phyloP scores from a whole-genome alignment of 2,113 vertebrate genomes.

The Azemiops feae region DNA sequence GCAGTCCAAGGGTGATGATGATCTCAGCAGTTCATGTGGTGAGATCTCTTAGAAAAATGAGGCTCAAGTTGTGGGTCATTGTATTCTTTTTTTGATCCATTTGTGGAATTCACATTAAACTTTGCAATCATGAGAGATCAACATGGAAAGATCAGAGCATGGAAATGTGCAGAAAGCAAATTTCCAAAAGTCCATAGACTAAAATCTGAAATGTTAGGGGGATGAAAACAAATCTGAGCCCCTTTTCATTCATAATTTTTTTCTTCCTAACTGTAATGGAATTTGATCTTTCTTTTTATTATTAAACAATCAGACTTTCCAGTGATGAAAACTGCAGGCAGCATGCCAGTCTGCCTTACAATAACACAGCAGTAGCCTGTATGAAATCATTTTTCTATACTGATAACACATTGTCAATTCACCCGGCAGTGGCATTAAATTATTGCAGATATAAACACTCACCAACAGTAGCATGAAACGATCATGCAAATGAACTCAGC shows the following conservation, averaged over 20 bases:
- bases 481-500: not conserved
- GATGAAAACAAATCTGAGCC: not conserved
- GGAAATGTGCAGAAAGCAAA: not conserved
- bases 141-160: not conserved
- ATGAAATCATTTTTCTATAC: rapidly evolving
- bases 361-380: rapidly evolving
- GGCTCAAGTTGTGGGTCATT: not conserved
- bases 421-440: rapidly evolving
- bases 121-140: not conserved
- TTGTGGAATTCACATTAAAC: not conserved
- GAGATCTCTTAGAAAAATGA: not conserved
- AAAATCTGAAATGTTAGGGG: not conserved
- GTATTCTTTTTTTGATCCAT: not conserved
- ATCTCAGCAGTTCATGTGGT: not conserved
- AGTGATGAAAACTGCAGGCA: not conserved
- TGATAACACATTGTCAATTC: not conserved
- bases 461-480: not conserved
- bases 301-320: not conserved
- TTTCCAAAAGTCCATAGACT: not conserved
- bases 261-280: rapidly evolving
- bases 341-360: rapidly evolving
- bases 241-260: not conserved
- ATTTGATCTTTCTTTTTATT: not conserved
- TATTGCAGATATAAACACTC: not conserved
- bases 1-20: not conserved